Conservation (phyloP, 1,140 invertebrate genomes). For the Lutraria rhynchaena region DNA sequence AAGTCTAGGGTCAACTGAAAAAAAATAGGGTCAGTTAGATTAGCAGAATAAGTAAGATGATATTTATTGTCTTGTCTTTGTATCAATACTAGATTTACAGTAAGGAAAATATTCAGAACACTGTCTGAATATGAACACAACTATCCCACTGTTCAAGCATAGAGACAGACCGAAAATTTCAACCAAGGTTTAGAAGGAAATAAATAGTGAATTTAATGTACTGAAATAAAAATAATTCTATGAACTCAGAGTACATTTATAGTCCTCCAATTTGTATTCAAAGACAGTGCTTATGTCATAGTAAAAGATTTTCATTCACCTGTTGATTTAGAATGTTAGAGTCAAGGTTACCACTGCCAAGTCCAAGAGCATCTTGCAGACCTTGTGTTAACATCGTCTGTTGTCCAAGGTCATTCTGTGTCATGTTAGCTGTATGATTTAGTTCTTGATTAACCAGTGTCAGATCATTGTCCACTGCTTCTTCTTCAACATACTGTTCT, state of each 20-base stretch:
- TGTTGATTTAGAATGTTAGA: conserved; percentile 74
- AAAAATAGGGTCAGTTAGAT: no score
- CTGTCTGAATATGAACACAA: background rate
- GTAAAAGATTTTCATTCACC: background rate
- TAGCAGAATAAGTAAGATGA: no score
- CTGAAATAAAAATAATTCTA: no score
- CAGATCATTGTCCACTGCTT: conserved; percentile 65
- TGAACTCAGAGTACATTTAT: no score
- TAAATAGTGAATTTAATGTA: no score
- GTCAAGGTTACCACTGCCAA: conserved; percentile 61
- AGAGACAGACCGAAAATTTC: background rate
- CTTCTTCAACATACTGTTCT: conserved; percentile 62
- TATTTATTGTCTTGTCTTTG: no score
- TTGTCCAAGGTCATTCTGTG: conserved; percentile 67
- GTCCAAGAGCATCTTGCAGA: conserved; percentile 66
- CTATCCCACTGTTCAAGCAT: background rate
- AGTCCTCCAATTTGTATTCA: no score
- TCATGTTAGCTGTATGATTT: conserved; percentile 5
- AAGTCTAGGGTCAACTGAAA: no score
- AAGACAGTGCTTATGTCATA: background rate
- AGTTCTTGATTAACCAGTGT: conserved; percentile 28
- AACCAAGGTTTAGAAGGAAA: no score
- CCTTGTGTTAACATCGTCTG: conserved; percentile 62
- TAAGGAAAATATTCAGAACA: background rate
- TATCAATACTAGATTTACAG: no score